Base-by-base conservation (phyloP, 1,140 invertebrate species). In the Micrasema minimum region DNA sequence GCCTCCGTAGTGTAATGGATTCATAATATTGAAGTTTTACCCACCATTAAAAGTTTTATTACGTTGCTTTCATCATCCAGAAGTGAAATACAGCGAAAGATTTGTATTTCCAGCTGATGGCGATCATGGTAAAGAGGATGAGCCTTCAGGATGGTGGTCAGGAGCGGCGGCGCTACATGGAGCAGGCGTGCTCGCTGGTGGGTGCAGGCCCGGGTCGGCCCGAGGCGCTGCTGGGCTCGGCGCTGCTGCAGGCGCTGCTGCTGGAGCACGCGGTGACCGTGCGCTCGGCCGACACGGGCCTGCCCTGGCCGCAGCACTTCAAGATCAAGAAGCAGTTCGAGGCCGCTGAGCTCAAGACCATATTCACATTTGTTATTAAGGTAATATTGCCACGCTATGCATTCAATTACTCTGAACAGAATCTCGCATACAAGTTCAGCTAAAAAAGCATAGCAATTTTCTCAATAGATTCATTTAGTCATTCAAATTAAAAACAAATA, bases 181-280 rank as follows among this genome's bases (percentile, higher is more conserved):
- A 86, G 69, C 91, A 96, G 84, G 86, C 93, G n/a, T 88, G 92
- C 77, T 83, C 83, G 65, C 83, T 93, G 4, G 90, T 93, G 4
- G 11, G 14, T 10, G 41, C 65, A 26, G 69, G 69, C 0, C 69
- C 69, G 1, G 72, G 64, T 2, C 22, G 57, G 5, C 48, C 31
- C 2, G 66, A 55, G 6, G 53, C 70, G 1, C 82, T 90, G 66
- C 79, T 96, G 37, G 93, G 92, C 9, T 96, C 94, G 77, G 90
- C 91, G 66, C 88, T 96, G 66, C 88, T 96, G 72, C 86, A 89
- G 57, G 89, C 92, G 9, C 83, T 96, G 41, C 89, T 96, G 83
- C 91, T 93, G 87, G 95, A 97, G 82, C 95, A 94, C 86, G 90
- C 92, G 46, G 92, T 88, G 41, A 93, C 93, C n/a, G 87, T 90